Percentiles rank a stretch among this genome's conserved stretches.
Conservation (phyloP, 2,113 vertebrate genomes). For the Syngnathoides biaculeatus region DNA sequence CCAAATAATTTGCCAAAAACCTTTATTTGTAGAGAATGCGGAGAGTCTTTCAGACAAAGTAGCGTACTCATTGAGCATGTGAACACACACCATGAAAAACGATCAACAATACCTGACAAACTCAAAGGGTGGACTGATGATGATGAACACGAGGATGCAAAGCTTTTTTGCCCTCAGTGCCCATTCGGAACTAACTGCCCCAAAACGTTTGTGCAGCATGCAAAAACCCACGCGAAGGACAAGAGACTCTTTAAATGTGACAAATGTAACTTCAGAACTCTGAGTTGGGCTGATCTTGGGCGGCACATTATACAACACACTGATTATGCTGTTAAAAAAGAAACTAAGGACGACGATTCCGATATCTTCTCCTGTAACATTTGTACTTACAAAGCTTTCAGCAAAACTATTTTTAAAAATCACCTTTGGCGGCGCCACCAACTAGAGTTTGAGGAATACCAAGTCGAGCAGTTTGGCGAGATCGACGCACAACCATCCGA, state of each 20-base stretch:
- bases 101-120: constrained; percentile 81
- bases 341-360: constrained; percentile 23
- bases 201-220: constrained; percentile 90
- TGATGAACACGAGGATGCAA: constrained; percentile 80
- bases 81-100: constrained; percentile 85
- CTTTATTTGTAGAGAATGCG: constrained; percentile 88
- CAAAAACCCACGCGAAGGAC: constrained; percentile 91
- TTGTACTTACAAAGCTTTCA: constrained; percentile 85
- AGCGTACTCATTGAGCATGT: constrained; percentile 86
- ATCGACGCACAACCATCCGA: constrained; percentile 32
- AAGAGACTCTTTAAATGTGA: constrained; percentile 88
- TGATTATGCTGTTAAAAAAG: constrained; percentile 55
- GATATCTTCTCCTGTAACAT: constrained; percentile 77
- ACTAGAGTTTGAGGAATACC: constrained; percentile 51
- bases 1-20: constrained; percentile 82
- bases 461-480: constrained; percentile 30
- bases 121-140: constrained; percentile 80
- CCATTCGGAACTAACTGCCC: constrained; percentile 89
- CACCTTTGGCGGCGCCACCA: constrained; percentile 84
- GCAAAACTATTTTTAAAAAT: constrained; percentile 85
- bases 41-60: constrained; percentile 85
- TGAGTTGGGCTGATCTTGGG: constrained; percentile 82
- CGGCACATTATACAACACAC: constrained; percentile 85
- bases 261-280: constrained; percentile 88
- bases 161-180: constrained; percentile 90